Percentiles rank a stretch among this genome's conserved stretches.
Evolutionary conservation across 2,888 invertebrate species (phyloP).

Genomic region (Acleris sparsana): DNA sequence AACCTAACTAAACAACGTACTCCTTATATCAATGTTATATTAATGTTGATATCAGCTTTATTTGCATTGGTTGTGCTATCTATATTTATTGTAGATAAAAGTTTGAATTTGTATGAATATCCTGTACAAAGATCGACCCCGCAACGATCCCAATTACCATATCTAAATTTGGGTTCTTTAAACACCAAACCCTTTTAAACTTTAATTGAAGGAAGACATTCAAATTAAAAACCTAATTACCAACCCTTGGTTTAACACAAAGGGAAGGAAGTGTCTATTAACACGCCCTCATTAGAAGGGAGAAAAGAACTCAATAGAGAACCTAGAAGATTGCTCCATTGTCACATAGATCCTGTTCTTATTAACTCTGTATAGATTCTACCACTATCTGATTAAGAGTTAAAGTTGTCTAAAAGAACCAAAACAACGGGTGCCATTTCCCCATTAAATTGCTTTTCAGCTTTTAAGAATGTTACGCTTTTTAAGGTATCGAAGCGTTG

Average conservation of each 20-base stretch:
- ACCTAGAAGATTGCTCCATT: slow-evolving; percentile 11
- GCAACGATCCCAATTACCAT: neutral
- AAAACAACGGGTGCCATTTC: slow-evolving; percentile 15
- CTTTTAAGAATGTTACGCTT: slow-evolving; percentile 13
- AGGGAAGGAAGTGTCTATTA: slow-evolving; percentile 36
- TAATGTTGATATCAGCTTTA: too few relatives aligned
- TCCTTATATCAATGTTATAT: too few relatives aligned
- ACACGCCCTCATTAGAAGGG: slow-evolving; percentile 27
- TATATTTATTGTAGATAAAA: neutral
- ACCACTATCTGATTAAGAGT: too few relatives aligned
- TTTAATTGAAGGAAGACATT: slow-evolving; percentile 25
- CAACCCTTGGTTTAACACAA: slow-evolving; percentile 28
- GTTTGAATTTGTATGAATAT: neutral
- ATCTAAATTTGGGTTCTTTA: neutral
- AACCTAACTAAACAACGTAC: too few relatives aligned
- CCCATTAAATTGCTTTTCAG: slow-evolving; percentile 11
- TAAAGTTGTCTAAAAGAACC: too few relatives aligned
- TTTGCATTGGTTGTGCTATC: too few relatives aligned
- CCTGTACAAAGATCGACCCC: neutral
- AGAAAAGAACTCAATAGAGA: slow-evolving; percentile 17
- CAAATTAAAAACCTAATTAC: slow-evolving; percentile 25
- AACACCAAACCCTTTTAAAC: slow-evolving; percentile 17
- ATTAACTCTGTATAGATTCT: too few relatives aligned
- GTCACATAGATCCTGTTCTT: neutral
- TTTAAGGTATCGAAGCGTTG: slow-evolving; percentile 14